A percentile compares a stretch with the other conserved stretches of the same genome.
Evolutionary conservation across 2,797 vertebrate species (phyloP).

Genomic region (Acanthiza pusilla): DNA sequence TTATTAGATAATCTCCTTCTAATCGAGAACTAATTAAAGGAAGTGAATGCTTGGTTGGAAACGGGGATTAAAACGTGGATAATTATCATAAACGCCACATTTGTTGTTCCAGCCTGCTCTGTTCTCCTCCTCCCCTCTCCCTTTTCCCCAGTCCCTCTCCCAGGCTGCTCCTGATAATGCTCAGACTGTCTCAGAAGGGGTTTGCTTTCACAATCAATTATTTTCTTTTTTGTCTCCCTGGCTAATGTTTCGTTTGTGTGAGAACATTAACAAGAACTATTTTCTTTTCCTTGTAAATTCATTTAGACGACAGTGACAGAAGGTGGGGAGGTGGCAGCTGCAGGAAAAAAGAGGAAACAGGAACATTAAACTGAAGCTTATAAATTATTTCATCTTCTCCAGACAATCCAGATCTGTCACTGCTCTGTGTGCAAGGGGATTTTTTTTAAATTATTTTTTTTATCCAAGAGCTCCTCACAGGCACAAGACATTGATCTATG

Average conservation of each 20-base stretch:
- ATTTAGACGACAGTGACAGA: slow-evolving; percentile 41
- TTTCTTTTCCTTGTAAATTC: slow-evolving; percentile 59
- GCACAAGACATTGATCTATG: slow-evolving; percentile 8
- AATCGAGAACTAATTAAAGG: slow-evolving; percentile 75
- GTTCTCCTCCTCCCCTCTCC: not conserved
- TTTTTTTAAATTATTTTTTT: not conserved
- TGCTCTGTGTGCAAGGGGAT: not conserved
- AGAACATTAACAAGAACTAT: slow-evolving; percentile 58
- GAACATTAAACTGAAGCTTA: slow-evolving; percentile 39
- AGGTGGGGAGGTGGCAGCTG: slow-evolving; percentile 58
- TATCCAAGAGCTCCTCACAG: not conserved
- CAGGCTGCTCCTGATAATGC: slow-evolving; percentile 51
- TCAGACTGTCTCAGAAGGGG: slow-evolving; percentile 7
- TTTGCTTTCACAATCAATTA: slow-evolving; percentile 53
- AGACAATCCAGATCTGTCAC: slow-evolving; percentile 46
- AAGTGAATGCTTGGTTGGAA: slow-evolving; percentile 72
- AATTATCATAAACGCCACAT: slow-evolving; percentile 65
- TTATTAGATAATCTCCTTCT: slow-evolving; percentile 74
- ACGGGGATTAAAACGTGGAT: slow-evolving; percentile 63
- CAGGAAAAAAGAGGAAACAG: not conserved
- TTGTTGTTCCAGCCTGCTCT: slow-evolving; percentile 49
- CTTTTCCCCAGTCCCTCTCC: not conserved
- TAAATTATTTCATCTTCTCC: slow-evolving; percentile 61
- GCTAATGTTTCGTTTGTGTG: slow-evolving; percentile 54
- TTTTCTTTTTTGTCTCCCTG: slow-evolving; percentile 58